Evolutionary conservation across 2,797 vertebrate genomes (phyloP).

Genomic region (Lepidocolaptes lacrymiger): DNA sequence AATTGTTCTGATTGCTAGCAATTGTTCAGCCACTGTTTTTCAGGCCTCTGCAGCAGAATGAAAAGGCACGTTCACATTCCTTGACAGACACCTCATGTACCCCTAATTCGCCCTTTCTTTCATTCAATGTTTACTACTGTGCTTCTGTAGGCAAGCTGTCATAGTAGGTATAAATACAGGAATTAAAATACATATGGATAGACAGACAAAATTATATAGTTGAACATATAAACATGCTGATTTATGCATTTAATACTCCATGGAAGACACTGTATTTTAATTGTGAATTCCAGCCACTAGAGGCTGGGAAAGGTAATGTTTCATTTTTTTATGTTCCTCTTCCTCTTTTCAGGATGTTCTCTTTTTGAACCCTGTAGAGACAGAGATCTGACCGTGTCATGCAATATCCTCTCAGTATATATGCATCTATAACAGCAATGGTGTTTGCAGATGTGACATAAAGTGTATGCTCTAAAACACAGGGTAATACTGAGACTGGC

Average conservation of each 20-base stretch:
- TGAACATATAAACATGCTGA: neutral
- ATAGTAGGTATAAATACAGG: neutral
- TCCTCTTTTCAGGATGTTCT: neutral
- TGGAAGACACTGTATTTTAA: neutral
- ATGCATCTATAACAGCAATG: neutral
- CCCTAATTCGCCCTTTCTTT: neutral
- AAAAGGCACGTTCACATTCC: neutral
- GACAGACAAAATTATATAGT: neutral
- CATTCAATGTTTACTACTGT: neutral
- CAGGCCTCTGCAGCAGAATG: neutral
- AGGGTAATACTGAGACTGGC: neutral
- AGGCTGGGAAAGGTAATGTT: neutral
- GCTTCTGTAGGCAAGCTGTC: neutral
- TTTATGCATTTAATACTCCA: neutral
- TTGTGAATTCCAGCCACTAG: neutral
- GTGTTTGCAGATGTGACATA: neutral
- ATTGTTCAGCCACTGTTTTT: neutral
- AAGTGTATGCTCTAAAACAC: neutral
- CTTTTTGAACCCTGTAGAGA: neutral
- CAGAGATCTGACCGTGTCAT: neutral
- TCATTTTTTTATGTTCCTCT: neutral
- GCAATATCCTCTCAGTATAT: neutral
- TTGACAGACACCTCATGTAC: neutral
- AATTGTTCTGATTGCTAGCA: neutral
- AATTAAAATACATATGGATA: neutral